These are phyloP conservation scores for Andrena haemorrhoa DNA, from an alignment of 2,888 invertebrate genomes.

Conservation along the genomic window DNA sequence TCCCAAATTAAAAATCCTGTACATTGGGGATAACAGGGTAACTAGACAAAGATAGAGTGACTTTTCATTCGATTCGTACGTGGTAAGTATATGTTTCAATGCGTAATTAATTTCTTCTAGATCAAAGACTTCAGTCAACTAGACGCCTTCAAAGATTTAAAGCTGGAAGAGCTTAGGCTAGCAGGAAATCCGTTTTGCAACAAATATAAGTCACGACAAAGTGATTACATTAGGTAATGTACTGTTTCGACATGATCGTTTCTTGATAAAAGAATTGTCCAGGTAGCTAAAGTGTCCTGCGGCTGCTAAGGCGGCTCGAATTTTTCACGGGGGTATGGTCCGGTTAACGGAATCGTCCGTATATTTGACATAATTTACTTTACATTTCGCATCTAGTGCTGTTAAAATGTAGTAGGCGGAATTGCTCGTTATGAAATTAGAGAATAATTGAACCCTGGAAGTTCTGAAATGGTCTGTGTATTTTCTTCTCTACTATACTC, in stretches of 20 bases:
- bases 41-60: neutral
- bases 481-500: conserved; percentile 18
- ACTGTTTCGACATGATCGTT: conserved; percentile 45
- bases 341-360: conserved; percentile 16
- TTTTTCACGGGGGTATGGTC: conserved; percentile 7
- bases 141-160: conserved; percentile 89
- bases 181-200: conserved; percentile 93
- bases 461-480: conserved; percentile 26
- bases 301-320: conserved; percentile 6
- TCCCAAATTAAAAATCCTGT: conserved; percentile 91
- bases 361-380: conserved; percentile 13
- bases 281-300: conserved; percentile 17
- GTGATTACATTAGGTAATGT: conserved; percentile 92
- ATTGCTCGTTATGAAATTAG: conserved; percentile 17
- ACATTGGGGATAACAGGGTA: conserved; percentile 93
- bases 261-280: conserved; percentile 32
- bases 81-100: neutral
- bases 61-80: neutral
- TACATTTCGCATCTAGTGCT: neutral
- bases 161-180: conserved; percentile 91
- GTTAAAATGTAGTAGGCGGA: conserved; percentile 17
- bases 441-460: conserved; percentile 22
- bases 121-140: conserved; percentile 88
- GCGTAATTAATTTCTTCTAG: conserved; percentile 82
- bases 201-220: conserved; percentile 90